Percentiles rank a stretch among this genome's conserved stretches.
Conservation (phyloP, 2,797 vertebrate genomes). For the Gobionotothen gibberifrons region DNA sequence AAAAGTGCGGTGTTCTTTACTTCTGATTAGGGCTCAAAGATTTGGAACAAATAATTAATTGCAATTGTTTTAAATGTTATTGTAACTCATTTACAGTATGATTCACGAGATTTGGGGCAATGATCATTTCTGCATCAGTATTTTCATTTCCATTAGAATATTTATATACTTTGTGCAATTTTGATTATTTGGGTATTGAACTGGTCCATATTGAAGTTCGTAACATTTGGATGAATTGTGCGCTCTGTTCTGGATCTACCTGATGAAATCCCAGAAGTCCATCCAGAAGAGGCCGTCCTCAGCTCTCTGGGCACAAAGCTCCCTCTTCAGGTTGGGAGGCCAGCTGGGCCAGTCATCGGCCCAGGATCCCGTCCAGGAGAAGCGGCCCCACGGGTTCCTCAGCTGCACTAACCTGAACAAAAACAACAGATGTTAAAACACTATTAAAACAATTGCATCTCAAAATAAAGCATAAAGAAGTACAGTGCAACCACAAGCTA, state of each 20-base stretch:
- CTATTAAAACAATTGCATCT: neutral
- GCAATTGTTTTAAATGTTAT: too few relatives aligned
- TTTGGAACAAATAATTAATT: too few relatives aligned
- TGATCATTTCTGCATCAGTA: too few relatives aligned
- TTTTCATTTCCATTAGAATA: too few relatives aligned
- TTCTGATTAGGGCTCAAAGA: too few relatives aligned
- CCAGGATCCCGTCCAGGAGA: slow-evolving; percentile 98
- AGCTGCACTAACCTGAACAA: slow-evolving; percentile 89
- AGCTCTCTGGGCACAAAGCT: slow-evolving; percentile 98
- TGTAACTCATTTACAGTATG: too few relatives aligned
- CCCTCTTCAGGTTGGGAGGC: slow-evolving; percentile 89
- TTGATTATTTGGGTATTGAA: too few relatives aligned
- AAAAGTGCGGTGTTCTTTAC: too few relatives aligned
- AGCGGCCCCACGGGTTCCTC: slow-evolving; percentile 98
- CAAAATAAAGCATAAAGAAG: neutral
- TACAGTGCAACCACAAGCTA: neutral
- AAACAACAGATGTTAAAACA: neutral
- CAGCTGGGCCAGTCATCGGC: slow-evolving; percentile 96
- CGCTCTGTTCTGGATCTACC: slow-evolving; percentile 75
- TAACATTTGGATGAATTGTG: too few relatives aligned
- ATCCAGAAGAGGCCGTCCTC: slow-evolving; percentile 98
- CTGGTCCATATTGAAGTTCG: too few relatives aligned
- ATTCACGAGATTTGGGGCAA: too few relatives aligned
- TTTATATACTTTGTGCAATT: too few relatives aligned
- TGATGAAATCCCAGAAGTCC: slow-evolving; percentile 97